Base-by-base conservation (phyloP, 2,888 invertebrate species). In the Luperina nickerlii region DNA sequence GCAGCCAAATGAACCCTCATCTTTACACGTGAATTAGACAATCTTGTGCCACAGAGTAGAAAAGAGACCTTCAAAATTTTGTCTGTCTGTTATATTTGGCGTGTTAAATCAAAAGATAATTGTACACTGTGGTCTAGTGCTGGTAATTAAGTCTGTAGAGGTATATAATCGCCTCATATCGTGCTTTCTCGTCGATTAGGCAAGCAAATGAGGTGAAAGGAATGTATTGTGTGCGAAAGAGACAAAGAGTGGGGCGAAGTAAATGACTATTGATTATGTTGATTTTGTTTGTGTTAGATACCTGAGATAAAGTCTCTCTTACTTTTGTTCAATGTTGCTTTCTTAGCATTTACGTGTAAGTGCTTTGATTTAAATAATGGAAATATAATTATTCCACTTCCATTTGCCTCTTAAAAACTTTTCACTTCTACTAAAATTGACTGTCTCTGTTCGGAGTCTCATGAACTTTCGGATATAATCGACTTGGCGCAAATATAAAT, bases 151-250 rank as follows among this genome's bases (percentile, higher is more conserved):
- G 78, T 89, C 72, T 91, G 87, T 83, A 88, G 77, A 82, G 85
- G 89, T 85, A 89, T 87, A 90, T 91, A 91, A 92, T 93, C 93
- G 91, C 91, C 92, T 91, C 92, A 93, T 94, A 95, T 95, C 95
- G 92, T 88, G 89, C 90, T 93, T 95, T 95, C 94, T 92, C 88
- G 91, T 90, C 95, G 93, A 95, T 95, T 94, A 93, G 90, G 89
- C 92, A 86, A 87, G 88, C 92, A 94, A 95, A 95, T 95, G 95
- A 94, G 90, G 90, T 91, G 94, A 89, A 91, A 86, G 89, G 88
- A 89, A 92, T 91, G 93, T 92, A 92, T 93, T 92, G 92, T 92
- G 92, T 91, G 92, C 89, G 91, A 92, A 90, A 91, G 92, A 90
- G 92, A 92, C 89, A 91, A 90, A 87, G 84, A 76, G 79, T 85